These are phyloP conservation scores for Todiramphus saurophagus DNA, from an alignment of 2,113 vertebrate genomes.

Conservation along the genomic window DNA sequence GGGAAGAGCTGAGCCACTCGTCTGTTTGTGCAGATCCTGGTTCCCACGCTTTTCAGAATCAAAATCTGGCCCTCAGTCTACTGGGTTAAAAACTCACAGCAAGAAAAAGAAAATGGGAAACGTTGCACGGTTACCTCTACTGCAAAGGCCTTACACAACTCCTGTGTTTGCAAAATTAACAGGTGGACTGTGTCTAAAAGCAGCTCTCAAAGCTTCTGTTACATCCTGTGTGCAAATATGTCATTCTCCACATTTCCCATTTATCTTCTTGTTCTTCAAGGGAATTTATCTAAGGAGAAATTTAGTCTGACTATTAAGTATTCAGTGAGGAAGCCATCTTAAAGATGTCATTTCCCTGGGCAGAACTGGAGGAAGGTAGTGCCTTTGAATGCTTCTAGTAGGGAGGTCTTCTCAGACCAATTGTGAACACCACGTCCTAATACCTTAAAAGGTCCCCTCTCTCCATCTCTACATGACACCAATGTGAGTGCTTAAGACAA, in stretches of 20 bases:
- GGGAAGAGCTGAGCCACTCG: not conserved
- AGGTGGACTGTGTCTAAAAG: not conserved
- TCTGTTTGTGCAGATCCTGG: not conserved
- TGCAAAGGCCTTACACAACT: not conserved
- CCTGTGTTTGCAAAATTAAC: not conserved
- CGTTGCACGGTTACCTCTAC: fast-evolving
- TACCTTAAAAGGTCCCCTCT: not conserved
- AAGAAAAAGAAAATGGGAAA: not conserved
- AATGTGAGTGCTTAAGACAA: not conserved
- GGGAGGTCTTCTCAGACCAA: not conserved
- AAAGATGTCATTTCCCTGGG: not conserved
- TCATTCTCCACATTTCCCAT: not conserved
- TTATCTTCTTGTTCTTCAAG: not conserved
- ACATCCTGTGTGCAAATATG: not conserved
- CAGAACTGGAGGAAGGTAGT: not conserved
- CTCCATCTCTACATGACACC: not conserved
- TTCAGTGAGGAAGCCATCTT: not conserved
- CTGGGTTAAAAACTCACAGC: not conserved
- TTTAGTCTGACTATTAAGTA: not conserved
- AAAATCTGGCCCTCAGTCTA: not conserved
- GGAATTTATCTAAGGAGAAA: not conserved
- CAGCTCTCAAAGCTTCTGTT: not conserved
- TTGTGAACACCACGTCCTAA: not conserved
- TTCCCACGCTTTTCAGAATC: not conserved
- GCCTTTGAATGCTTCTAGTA: not conserved